Conservation (phyloP, 2,113 vertebrate genomes). For the Syngnathus scovelli region DNA sequence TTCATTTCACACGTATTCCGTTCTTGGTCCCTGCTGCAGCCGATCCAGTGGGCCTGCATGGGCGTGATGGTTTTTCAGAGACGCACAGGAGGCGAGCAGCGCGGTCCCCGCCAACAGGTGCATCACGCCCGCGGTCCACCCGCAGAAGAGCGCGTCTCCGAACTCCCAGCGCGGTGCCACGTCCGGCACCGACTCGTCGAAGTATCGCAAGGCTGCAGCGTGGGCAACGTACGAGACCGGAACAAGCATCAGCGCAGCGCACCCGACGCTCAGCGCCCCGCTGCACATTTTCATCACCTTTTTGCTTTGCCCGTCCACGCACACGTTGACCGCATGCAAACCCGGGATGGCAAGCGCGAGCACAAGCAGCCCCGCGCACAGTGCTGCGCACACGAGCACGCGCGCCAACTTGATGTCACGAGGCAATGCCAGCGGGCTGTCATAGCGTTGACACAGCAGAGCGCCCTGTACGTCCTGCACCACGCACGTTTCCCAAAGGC, state of each 20-base stretch:
- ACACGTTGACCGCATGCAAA: constrained; percentile 59
- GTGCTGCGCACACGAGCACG: constrained; percentile 55
- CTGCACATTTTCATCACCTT: constrained; percentile 47
- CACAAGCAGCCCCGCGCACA: constrained; percentile 52
- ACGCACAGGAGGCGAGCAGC: constrained; percentile 58
- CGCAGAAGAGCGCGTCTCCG: constrained; percentile 66
- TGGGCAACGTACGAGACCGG: constrained; percentile 66
- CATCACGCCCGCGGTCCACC: constrained; percentile 68
- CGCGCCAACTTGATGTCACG: constrained; percentile 60
- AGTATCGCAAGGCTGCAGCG: constrained; percentile 58
- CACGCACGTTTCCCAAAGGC: constrained; percentile 74
- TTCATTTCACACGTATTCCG: constrained; percentile 1
- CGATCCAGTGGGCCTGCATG: background rate
- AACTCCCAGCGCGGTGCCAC: constrained; percentile 69
- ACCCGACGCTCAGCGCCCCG: constrained; percentile 48
- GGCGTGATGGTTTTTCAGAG: constrained; percentile 25
- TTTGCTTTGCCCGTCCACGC: constrained; percentile 51
- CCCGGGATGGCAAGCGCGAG: constrained; percentile 62
- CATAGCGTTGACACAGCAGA: constrained; percentile 57
- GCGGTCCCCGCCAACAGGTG: constrained; percentile 65
- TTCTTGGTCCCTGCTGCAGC: background rate
- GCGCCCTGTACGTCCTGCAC: constrained; percentile 63
- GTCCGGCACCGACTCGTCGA: constrained; percentile 57
- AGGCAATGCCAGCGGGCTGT: constrained; percentile 59
- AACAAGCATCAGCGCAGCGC: constrained; percentile 60